Conservation (phyloP, 2,797 vertebrate species). For the Oryzias dopingdopingensis region DNA sequence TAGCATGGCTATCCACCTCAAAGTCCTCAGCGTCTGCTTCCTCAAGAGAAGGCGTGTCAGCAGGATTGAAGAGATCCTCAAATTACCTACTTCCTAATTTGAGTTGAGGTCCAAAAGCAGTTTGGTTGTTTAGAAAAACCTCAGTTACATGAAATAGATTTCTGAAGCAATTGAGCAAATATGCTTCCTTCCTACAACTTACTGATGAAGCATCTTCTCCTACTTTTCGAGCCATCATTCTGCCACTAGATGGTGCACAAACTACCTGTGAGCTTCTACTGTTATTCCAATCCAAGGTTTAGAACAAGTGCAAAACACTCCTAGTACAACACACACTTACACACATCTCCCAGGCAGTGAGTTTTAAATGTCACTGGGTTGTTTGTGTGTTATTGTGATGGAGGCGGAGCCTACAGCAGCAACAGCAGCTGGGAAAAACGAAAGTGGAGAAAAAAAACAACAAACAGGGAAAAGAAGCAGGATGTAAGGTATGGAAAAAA, state of each 20-base stretch:
- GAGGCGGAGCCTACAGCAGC: constrained; percentile 40
- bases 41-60: no score
- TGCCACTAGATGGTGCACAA: neutral
- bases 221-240: neutral
- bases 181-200: no score
- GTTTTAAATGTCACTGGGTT: constrained; percentile 37
- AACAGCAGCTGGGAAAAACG: constrained; percentile 17
- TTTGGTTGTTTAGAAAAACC: no score
- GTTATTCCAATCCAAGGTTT: neutral
- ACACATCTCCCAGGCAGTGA: constrained; percentile 14
- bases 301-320: constrained; percentile 9
- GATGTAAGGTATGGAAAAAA: neutral
- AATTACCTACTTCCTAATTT: no score
- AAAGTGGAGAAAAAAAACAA: constrained; percentile 7
- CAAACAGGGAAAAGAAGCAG: neutral
- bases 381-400: constrained; percentile 13
- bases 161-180: no score
- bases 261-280: neutral
- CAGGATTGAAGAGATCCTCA: no score
- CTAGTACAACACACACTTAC: constrained; percentile 12
- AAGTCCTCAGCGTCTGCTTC: no score
- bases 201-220: no score
- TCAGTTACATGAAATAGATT: no score
- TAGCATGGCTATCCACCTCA: no score
- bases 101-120: no score